Conservation (phyloP, 1,140 invertebrate species). For the Magallana ariakensis region DNA sequence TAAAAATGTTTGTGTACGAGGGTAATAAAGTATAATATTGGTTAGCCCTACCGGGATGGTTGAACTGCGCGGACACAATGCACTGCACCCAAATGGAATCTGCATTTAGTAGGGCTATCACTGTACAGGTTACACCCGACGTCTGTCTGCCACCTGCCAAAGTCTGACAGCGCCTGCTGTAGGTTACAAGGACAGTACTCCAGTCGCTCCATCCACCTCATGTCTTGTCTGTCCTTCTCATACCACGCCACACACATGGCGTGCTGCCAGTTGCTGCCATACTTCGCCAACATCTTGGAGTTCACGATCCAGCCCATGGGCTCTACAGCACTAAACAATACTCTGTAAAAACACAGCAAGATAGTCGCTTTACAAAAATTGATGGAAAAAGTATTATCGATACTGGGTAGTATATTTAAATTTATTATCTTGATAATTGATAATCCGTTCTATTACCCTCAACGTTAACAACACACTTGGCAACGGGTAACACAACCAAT, state of each 20-base stretch:
- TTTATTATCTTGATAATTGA: too few relatives aligned
- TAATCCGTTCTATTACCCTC: too few relatives aligned
- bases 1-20: too few relatives aligned
- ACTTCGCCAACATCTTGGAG: slow-evolving; percentile 52
- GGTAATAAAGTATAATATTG: neutral
- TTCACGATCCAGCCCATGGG: slow-evolving; percentile 73
- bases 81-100: slow-evolving; percentile 91
- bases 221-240: slow-evolving; percentile 61
- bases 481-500: too few relatives aligned
- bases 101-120: slow-evolving; percentile 90
- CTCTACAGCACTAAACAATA: slow-evolving; percentile 57
- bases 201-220: slow-evolving; percentile 70
- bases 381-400: too few relatives aligned
- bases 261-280: slow-evolving; percentile 67
- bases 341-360: slow-evolving; percentile 52
- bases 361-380: too few relatives aligned
- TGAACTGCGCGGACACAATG: slow-evolving; percentile 95
- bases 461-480: too few relatives aligned
- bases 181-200: slow-evolving; percentile 94
- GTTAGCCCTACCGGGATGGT: slow-evolving; percentile 83
- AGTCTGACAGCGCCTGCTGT: slow-evolving; percentile 93
- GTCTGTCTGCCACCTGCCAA: slow-evolving; percentile 95
- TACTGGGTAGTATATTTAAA: too few relatives aligned
- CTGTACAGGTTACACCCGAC: slow-evolving; percentile 89
- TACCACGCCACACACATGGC: slow-evolving; percentile 67